phyloP scores from a whole-genome alignment of 37 sponge, comb jelly and placozoan species.

The Agelas oroides region DNA sequence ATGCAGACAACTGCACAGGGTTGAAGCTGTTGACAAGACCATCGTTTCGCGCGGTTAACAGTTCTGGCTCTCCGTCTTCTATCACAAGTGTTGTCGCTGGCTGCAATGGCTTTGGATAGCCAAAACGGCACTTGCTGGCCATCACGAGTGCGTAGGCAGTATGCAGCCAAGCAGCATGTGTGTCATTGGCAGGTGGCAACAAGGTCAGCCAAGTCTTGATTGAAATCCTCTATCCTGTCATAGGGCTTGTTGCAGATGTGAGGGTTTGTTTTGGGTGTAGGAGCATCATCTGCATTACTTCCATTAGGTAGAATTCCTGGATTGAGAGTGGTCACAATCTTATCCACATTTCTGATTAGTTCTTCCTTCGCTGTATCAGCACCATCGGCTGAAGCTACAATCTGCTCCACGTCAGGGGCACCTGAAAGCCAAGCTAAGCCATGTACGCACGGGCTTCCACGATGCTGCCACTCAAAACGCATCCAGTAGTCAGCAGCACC shows the following conservation, averaged over 20 bases:
- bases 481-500: constrained; percentile 69
- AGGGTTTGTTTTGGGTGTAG: constrained; percentile 24
- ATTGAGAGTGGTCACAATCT: constrained; percentile 41
- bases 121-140: constrained; percentile 66
- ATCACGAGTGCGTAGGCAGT: constrained; percentile 53
- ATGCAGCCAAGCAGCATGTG: constrained; percentile 56
- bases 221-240: constrained; percentile 1
- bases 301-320: constrained; percentile 52
- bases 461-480: constrained; percentile 68
- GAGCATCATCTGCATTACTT: constrained; percentile 30
- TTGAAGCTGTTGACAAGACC: constrained; percentile 50
- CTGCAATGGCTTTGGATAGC: constrained; percentile 58
- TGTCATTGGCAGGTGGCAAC: constrained; percentile 72
- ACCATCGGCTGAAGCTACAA: not conserved
- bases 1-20: constrained; percentile 58
- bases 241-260: constrained; percentile 53
- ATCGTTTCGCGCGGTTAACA: constrained; percentile 67
- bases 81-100: constrained; percentile 16
- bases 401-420: constrained; percentile 58
- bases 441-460: constrained; percentile 70
- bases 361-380: constrained; percentile 11
- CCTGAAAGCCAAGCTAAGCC: constrained; percentile 56
- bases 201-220: constrained; percentile 58
- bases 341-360: constrained; percentile 26
- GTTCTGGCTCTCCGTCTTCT: not conserved